phyloP scores from a whole-genome alignment of 2,113 vertebrate genomes.

The Lagopus muta region DNA sequence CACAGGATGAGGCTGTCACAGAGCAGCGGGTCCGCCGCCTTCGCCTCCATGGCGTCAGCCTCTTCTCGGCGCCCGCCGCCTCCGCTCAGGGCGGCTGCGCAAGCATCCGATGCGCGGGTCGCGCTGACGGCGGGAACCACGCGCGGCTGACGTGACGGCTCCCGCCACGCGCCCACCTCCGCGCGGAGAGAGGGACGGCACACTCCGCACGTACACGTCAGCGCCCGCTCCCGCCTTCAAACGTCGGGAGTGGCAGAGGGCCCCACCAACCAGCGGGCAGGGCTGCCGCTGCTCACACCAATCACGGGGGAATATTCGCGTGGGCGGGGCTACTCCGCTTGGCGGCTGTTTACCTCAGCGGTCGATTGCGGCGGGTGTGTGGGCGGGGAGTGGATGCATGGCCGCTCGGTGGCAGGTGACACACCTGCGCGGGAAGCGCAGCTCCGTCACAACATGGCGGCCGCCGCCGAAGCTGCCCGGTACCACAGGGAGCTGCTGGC shows the following conservation, averaged over 20 bases:
- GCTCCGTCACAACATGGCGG: neutral
- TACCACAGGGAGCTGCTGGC: neutral
- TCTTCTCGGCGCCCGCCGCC: neutral
- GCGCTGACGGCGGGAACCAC: neutral
- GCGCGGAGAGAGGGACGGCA: neutral
- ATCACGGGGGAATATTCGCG: neutral
- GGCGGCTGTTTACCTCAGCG: rapidly evolving
- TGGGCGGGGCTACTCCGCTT: rapidly evolving
- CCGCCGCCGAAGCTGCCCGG: neutral
- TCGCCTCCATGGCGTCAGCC: conserved; percentile 64
- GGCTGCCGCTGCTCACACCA: neutral
- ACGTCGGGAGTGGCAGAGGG: rapidly evolving
- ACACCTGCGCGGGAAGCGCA: neutral
- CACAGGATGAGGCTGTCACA: conserved; percentile 83
- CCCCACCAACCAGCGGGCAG: rapidly evolving
- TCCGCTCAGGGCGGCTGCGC: neutral
- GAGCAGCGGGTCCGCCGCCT: conserved; percentile 58
- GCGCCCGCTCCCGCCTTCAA: neutral
- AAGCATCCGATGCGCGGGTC: neutral
- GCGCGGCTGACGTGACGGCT: neutral
- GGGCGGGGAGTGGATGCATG: rapidly evolving
- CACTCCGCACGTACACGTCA: neutral
- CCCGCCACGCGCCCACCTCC: neutral
- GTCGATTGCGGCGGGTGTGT: rapidly evolving
- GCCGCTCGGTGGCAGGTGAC: too few relatives aligned